phyloP scores from a whole-genome alignment of 2,888 invertebrate genomes.

The Leptinotarsa tumamoca region DNA sequence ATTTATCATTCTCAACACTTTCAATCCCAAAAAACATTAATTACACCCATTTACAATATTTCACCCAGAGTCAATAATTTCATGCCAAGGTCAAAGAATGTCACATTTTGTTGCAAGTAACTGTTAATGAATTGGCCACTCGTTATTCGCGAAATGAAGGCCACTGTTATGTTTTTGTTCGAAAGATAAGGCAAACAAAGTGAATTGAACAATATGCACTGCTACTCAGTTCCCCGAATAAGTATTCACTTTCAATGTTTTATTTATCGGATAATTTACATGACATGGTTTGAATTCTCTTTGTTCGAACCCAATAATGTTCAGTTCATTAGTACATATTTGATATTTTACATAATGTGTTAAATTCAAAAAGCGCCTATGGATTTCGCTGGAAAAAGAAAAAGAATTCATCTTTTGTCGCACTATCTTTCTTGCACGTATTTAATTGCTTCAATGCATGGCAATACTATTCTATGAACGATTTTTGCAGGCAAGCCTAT shows the following conservation, averaged over 20 bases:
- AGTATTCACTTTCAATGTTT: background rate
- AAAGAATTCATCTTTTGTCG: too few relatives aligned
- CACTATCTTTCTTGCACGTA: too few relatives aligned
- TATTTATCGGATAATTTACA: background rate
- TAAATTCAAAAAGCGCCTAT: too few relatives aligned
- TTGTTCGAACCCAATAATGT: background rate
- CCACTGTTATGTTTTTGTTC: background rate
- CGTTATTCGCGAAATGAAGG: background rate
- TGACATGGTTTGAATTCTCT: background rate
- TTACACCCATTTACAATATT: background rate
- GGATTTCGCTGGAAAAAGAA: too few relatives aligned
- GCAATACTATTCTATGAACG: too few relatives aligned
- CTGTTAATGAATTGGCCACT: constrained; percentile 14
- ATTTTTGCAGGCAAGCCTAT: too few relatives aligned
- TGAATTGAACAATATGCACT: background rate
- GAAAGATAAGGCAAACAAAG: constrained; percentile 9
- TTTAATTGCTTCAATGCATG: too few relatives aligned
- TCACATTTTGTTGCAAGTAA: constrained; percentile 4
- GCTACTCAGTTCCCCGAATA: background rate
- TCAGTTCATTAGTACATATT: background rate
- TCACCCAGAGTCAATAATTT: constrained; percentile 12
- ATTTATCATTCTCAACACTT: background rate
- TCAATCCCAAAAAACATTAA: background rate
- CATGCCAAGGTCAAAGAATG: constrained; percentile 11
- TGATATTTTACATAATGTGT: too few relatives aligned